phyloP scores from a whole-genome alignment of 2,888 invertebrate genomes.

The Pyrocoelia pectoralis region DNA sequence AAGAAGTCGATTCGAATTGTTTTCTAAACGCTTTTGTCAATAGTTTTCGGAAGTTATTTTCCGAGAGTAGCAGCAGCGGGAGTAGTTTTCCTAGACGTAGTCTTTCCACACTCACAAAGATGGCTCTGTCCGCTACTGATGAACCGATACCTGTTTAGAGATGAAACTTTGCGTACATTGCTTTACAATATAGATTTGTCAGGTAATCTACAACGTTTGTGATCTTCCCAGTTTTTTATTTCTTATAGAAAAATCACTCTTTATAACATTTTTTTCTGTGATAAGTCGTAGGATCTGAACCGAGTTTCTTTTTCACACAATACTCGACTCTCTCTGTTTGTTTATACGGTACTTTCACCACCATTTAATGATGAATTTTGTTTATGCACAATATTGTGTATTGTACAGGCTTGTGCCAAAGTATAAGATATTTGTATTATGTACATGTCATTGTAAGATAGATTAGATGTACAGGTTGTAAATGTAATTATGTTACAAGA shows the following conservation, averaged over 20 bases:
- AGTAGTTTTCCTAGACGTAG: conserved; percentile 82
- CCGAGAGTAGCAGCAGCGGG: conserved; percentile 75
- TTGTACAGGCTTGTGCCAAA: conserved; percentile 7
- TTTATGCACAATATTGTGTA: background rate
- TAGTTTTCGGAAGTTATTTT: conserved; percentile 91
- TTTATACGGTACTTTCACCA: background rate
- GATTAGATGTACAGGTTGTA: background rate
- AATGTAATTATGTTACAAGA: background rate
- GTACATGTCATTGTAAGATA: background rate
- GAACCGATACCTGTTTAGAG: conserved; percentile 55
- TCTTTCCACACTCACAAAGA: conserved; percentile 80
- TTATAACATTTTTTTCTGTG: conserved; percentile 5
- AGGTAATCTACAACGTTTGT: conserved; percentile 46
- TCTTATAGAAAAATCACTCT: background rate
- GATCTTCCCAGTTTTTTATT: conserved; percentile 29
- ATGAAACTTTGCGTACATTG: conserved; percentile 1
- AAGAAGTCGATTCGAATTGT: conserved; percentile 59
- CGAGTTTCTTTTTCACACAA: too few species aligned
- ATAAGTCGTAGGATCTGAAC: background rate
- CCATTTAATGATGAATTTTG: background rate
- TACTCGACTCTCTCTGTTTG: background rate
- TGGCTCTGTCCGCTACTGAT: conserved; percentile 65
- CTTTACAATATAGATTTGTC: conserved; percentile 38
- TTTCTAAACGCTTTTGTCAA: background rate
- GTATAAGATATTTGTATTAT: conserved; percentile 7